Conservation (phyloP, 2,888 invertebrate species). For the Hypercompe scribonia region DNA sequence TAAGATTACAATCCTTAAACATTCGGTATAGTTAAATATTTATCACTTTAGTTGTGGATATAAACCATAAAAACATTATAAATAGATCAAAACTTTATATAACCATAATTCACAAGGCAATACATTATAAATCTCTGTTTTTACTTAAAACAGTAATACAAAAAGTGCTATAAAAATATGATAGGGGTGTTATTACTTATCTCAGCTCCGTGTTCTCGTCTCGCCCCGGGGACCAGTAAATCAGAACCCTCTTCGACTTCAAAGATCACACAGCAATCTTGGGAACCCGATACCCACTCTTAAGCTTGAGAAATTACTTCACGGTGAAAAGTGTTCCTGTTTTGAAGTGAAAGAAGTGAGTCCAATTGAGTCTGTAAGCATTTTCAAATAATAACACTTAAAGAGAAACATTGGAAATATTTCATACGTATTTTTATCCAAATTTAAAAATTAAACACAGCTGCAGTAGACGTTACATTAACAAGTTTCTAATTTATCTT, state of each 20-base stretch:
- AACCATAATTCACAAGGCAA: slow-evolving; percentile 37
- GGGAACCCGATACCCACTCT: slow-evolving; percentile 59
- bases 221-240: slow-evolving; percentile 65
- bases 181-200: slow-evolving; percentile 70
- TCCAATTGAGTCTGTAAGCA: not conserved
- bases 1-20: not conserved
- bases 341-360: slow-evolving; percentile 31
- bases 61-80: not conserved
- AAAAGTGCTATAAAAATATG: slow-evolving; percentile 69
- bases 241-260: slow-evolving; percentile 73
- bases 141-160: slow-evolving; percentile 63
- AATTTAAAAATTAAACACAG: no score
- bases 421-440: not conserved
- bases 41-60: not conserved
- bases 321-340: slow-evolving; percentile 52
- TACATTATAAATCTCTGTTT: slow-evolving; percentile 59
- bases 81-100: slow-evolving; percentile 2
- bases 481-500: no score
- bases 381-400: not conserved
- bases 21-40: not conserved
- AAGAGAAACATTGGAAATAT: no score
- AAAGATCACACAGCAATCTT: slow-evolving; percentile 73
- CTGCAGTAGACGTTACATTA: no score
- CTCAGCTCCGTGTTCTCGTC: slow-evolving; percentile 53
- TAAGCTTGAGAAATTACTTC: slow-evolving; percentile 61